Evolutionary conservation across 2,113 vertebrate species (phyloP), one percentile per base, ranked within the genome.

Genomic region (Ivindomyrus marchei): DNA sequence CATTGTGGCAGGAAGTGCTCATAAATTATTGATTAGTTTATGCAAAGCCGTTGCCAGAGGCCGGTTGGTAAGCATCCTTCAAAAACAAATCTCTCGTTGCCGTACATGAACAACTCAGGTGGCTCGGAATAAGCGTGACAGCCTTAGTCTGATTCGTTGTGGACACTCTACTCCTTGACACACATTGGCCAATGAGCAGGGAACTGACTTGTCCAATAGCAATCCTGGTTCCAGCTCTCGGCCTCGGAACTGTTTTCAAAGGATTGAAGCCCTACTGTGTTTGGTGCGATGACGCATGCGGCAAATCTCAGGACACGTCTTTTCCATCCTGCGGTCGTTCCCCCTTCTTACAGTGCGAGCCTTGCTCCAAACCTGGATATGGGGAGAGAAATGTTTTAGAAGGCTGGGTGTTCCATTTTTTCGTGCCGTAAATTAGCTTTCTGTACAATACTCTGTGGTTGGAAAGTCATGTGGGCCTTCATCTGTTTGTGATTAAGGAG

Each of bases 401-500:
- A 47, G 84, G 85, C 62, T 85, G 46, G 45, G 58, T 87, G 70
- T 90, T 87, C n/a, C 19, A 85, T 87, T 86, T 66, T 70, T 50
- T 88, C 50, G 11, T 88, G 36, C 39, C 56, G 50, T 84, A 49
- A 90, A 87, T 74, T 90, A 87, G 87, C 70, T 56, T 84, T 49
- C 52, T 46, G 31, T 47, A 66, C 74, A 56, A 53, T 53, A 52
- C 62, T 17, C 46, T 88, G 89, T 70, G 87, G 89, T 90, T 53
- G 89, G 85, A 90, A 90, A 88, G 46, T 62, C 86, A 88, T 85
- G 56, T 62, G 89, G 53, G 27, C 85, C 24, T 90, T 80, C 88
- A 84, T 88, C 90, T 90, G 90, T 84, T 53, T 66, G 77, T 85
- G 87, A 91, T 91, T 91, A 91, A 42, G 70, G 84, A 42, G 50